Evolutionary conservation across 2,888 invertebrate genomes (phyloP), one percentile per base, ranked within the genome.

Genomic region (Eilema depressum): DNA sequence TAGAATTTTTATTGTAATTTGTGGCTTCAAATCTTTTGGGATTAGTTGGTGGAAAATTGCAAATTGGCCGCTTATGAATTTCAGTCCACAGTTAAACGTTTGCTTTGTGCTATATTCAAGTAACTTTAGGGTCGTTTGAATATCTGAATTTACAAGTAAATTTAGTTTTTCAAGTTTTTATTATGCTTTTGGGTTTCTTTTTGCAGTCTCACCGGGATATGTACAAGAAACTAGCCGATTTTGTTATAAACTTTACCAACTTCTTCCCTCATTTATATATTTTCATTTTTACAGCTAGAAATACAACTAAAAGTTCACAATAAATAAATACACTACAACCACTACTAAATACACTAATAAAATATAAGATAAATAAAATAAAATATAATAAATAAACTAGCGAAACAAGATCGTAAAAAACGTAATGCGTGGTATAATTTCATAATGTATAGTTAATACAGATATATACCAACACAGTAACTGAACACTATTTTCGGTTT

Each of bases 1-100:
- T 79, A 81, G 77, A 80, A 78, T 78, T 78, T 81, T 73, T 76
- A 71, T 75, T 74, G 68, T 76, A 56, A 75, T 75, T 69, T 78
- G 74, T 70, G 68, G 63, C 74, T 60, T 73, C 63, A 63, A 81
- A 70, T 78, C 81, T 73, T 63, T 64, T 66, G 80, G 82, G 72
- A 75, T 82, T 78, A 80, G 70, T 75, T 70, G 47, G 63, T 41
- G 53, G 53, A 63, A 56, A 75, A 73, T 80, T 76, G 47, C 57
- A 66, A 75, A 79, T 75, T 73, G 75, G 65, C 37, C 69, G 65
- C 65, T 75, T 74, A 75, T 74, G 68, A 75, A 68, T 70, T 70
- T 71, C 75, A 73, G 77, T 75, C 74, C 69, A 41, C 33, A 59
- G 71, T 80, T 71, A 66, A 77, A 81, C 68, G 68, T 59, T 57